A percentile compares a stretch with the other conserved stretches of the same genome.
Conservation (phyloP, 2,113 vertebrate species). For the Dendropsophus ebraccatus region DNA sequence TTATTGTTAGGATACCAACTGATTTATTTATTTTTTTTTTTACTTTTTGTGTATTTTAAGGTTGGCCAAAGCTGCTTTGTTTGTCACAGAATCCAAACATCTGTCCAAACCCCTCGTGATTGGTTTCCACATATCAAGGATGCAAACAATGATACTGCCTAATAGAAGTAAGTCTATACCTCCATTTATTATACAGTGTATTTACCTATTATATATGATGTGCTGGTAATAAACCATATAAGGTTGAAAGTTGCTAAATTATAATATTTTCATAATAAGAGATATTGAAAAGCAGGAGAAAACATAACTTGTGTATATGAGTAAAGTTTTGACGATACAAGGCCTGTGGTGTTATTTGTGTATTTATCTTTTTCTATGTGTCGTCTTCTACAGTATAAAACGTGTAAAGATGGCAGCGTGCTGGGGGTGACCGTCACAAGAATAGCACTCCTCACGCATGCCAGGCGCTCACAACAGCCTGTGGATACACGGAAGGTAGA, state of each 20-base stretch:
- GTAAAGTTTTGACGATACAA: background rate
- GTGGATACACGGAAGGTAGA: constrained; percentile 95
- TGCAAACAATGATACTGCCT: constrained; percentile 94
- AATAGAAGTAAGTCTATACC: constrained; percentile 88
- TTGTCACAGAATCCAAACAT: constrained; percentile 94
- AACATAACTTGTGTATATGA: background rate
- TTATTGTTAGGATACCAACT: background rate
- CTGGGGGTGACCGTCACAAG: constrained; percentile 94
- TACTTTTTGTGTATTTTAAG: constrained; percentile 69
- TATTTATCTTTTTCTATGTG: background rate
- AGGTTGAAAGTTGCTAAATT: too few relatives aligned
- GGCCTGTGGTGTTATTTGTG: background rate
- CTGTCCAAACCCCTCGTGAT: constrained; percentile 94
- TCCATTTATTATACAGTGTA: too few relatives aligned
- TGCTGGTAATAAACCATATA: too few relatives aligned
- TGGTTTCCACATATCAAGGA: constrained; percentile 97
- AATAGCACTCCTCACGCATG: constrained; percentile 95
- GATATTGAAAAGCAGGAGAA: background rate
- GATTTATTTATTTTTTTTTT: background rate
- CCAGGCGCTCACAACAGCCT: constrained; percentile 95
- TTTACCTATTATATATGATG: too few relatives aligned
- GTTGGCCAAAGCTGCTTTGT: constrained; percentile 96
- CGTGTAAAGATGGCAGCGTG: constrained; percentile 97
- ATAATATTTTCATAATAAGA: too few relatives aligned
- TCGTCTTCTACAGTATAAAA: constrained; percentile 84